Evolutionary conservation across 2,888 invertebrate genomes (phyloP).

Genomic region (Plebejus anna): DNA sequence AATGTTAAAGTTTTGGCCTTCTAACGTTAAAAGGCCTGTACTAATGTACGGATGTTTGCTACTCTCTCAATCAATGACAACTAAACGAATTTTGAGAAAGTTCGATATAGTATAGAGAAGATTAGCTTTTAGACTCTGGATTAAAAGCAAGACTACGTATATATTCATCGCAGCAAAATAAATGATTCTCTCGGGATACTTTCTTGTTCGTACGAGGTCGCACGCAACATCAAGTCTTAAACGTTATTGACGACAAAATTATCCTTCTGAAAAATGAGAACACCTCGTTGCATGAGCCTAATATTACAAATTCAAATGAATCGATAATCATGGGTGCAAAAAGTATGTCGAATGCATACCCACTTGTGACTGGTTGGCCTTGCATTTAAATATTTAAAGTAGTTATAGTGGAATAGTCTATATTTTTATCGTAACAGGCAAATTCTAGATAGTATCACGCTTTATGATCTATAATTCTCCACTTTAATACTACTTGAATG

Average conservation of each 20-base stretch:
- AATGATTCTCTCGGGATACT: background rate
- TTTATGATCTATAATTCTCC: slow-evolving; percentile 10
- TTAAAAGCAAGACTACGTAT: background rate
- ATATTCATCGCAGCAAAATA: background rate
- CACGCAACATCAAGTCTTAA: background rate
- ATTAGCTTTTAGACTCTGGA: background rate
- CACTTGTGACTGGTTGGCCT: background rate
- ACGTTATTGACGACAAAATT: background rate
- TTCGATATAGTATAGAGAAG: too few species aligned
- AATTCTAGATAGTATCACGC: background rate
- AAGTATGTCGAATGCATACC: slow-evolving; percentile 12
- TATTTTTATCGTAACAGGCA: slow-evolving; percentile 12
- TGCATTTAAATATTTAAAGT: slow-evolving; percentile 8
- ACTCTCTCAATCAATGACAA: too few species aligned
- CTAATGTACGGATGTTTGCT: too few species aligned
- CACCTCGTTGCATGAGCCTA: background rate
- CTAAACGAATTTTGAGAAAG: too few species aligned
- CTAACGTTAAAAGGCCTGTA: too few species aligned
- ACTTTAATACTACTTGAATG: slow-evolving; percentile 15
- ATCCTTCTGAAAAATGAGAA: background rate
- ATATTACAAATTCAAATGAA: slow-evolving; percentile 17
- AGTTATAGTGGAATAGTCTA: background rate
- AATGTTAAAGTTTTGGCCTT: too few species aligned
- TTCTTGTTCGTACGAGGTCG: background rate
- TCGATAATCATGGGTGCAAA: slow-evolving; percentile 11